Evolutionary conservation across 2,113 vertebrate genomes (phyloP).

Genomic region (Calyptomena viridis): DNA sequence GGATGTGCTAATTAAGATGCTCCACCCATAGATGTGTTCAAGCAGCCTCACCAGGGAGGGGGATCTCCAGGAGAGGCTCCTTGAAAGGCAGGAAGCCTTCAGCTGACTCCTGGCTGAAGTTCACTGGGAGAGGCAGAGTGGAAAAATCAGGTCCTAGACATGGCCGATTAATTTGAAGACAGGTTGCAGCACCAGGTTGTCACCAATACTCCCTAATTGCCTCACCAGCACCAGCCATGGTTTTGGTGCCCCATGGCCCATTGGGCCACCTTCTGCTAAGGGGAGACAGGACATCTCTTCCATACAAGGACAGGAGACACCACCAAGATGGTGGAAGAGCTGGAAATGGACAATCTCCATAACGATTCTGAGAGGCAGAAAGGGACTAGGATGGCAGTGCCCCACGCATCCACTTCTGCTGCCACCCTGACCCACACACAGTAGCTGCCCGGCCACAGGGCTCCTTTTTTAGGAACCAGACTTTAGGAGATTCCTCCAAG

Average conservation of each 20-base stretch:
- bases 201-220: background rate
- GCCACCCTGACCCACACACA: background rate
- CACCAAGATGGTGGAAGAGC: rapidly evolving
- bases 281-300: background rate
- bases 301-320: background rate
- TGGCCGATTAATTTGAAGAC: background rate
- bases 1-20: background rate
- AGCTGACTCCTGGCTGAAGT: background rate
- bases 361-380: background rate
- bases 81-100: background rate
- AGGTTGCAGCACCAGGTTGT: background rate
- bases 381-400: background rate
- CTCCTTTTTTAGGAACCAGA: background rate
- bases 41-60: background rate
- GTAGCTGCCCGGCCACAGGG: background rate
- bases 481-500: background rate
- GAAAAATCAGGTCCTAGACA: background rate
- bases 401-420: background rate
- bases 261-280: background rate
- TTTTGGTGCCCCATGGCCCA: background rate
- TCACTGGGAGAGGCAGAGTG: background rate
- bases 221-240: background rate
- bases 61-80: background rate
- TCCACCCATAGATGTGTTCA: rapidly evolving
- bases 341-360: background rate